Evolutionary conservation across 2,113 vertebrate species (phyloP), one percentile per base, ranked within the genome.

Genomic region (Onychostruthus taczanowskii): DNA sequence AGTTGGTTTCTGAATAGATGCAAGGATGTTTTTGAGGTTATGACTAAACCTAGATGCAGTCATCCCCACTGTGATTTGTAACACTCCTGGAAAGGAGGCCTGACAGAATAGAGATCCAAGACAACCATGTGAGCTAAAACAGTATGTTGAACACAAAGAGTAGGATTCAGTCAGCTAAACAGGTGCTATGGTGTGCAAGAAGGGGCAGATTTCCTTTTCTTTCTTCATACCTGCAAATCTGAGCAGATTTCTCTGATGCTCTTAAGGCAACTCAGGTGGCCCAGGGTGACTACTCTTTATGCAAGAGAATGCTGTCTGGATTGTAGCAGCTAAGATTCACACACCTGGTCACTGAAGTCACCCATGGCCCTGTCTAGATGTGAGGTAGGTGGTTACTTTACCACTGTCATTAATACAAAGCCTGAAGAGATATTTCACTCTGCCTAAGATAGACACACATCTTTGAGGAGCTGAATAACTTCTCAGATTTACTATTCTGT

Each of bases 401-500:
- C 27, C 24, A 11, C 47, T 43, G 6, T 37, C 3, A 0, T 30
- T 86, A 59, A 47, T 31, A n/a, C 7, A 72, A 26, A 79, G 22
- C 33, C 43, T 53, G n/a, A 80, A 68, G 14, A 27, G 24, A 37
- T 79, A 13, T 28, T 88, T 85, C 33, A 30, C 16, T 62, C 39
- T 46, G 19, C 17, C 26, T 68, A 27, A 63, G 20, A 33, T 1
- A 62, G 17, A 41, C 1, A 0, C 1, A 1, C 10, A 46, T 35
- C 37, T 88, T 41, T 59, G 35, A 75, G 21, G 16, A 91, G 4
- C 21, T 79, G 70, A 83, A n/a, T 23, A 88, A 62, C 18, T 64
- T 43, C 41, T 18, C 27, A 61, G 18, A 64, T 44, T 64, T 73
- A 62, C 69, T 76, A 44, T 12, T 76, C 28, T 84, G 17, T 47